Base-by-base conservation (phyloP, 2,888 invertebrate species). In the Leucophenga montana region DNA sequence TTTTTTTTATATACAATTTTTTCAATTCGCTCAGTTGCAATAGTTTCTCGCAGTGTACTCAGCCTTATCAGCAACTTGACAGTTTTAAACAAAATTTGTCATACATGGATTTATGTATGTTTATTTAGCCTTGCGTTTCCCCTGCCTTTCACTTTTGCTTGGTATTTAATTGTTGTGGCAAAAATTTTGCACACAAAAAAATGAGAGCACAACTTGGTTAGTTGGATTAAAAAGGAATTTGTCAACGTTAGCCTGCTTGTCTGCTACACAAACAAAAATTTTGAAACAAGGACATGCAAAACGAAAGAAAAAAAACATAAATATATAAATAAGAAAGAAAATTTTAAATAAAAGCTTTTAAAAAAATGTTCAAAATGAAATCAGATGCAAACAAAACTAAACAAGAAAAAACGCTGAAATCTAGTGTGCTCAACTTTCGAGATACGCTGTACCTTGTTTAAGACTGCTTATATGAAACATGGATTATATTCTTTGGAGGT, bases 51-150 rank as follows among this genome's bases (percentile, higher is more conserved):
- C 62, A 48, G 62, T 64, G 62, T 64, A 50, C 0, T 14, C 18
- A 18, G n/a, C 13, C 46, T 64, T 64, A 64, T 48, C 62, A 64
- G 48, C 46, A 64, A 64, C 27, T 64, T 80, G 80, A 79, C 81
- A 82, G 75, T 82, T 81, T 73, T 79, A 78, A 73, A 73, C 79
- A 80, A 82, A 78, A 81, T 81, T 81, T 81, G 80, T 81, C 80
- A 81, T 82, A 73, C 78, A 78, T 78, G 82, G 82, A 80, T 78
- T 82, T 80, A 82, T 81, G 79, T 78, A 22, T 64, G 46, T 46
- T 64, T 64, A 4, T 18, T 13, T 20, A 8, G 13, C n/a, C 31
- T 48, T 4, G 13, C 18, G 14, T 50, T 16, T 50, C 50, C 50
- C n/a, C 16, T 6, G 14, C 16, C 8, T 18, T 54, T 54, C 54